Conservation (phyloP, 1,140 invertebrate genomes). For the Adoxophyes honmai region DNA sequence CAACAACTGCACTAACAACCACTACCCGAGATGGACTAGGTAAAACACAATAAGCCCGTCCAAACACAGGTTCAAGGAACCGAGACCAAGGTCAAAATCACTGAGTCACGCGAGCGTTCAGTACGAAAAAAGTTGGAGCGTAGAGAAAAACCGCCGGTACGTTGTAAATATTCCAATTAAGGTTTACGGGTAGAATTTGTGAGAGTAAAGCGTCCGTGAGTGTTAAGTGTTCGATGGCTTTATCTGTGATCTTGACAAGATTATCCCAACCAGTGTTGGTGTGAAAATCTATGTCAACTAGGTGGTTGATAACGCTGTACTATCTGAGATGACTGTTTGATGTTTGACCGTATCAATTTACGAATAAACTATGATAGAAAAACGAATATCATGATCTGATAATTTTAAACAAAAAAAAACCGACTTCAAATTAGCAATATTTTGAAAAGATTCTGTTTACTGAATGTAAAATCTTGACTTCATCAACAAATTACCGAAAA, state of each 20-base stretch:
- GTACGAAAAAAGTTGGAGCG: not conserved
- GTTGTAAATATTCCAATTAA: not conserved
- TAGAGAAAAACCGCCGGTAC: not conserved
- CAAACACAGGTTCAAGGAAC: conserved; percentile 57
- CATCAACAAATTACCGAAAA: too few relatives aligned
- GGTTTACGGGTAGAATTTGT: not conserved
- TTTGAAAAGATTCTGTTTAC: too few relatives aligned
- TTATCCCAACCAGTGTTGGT: not conserved
- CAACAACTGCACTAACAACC: conserved; percentile 21
- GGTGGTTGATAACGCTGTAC: not conserved
- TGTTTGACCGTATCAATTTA: too few relatives aligned
- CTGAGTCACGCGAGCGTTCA: conserved; percentile 41
- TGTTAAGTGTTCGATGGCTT: too few relatives aligned
- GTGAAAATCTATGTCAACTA: not conserved
- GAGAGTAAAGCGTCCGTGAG: too few relatives aligned
- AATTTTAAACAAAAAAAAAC: too few relatives aligned
- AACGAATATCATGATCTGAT: too few relatives aligned
- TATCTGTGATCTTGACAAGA: too few relatives aligned
- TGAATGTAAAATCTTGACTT: too few relatives aligned
- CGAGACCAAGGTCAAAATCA: conserved; percentile 48
- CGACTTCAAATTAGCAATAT: too few relatives aligned
- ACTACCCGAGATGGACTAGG: not conserved
- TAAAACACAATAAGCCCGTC: not conserved
- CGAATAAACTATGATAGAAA: too few relatives aligned
- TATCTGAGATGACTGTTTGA: not conserved